Conservation (phyloP, 2,113 vertebrate genomes). For the Solea senegalensis region DNA sequence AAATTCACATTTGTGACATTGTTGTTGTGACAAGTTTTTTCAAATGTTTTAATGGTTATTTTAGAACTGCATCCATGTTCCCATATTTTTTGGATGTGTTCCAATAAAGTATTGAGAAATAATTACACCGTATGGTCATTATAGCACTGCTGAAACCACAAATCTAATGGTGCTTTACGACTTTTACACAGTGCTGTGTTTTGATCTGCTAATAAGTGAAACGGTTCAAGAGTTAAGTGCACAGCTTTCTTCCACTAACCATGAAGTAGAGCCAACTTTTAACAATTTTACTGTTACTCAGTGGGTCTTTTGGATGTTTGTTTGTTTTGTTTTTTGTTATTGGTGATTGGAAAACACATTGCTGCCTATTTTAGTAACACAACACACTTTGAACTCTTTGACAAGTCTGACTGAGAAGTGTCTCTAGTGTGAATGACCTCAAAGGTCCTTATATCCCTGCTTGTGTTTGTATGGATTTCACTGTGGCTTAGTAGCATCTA, state of each 20-base stretch:
- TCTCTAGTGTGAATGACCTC: conserved; percentile 27
- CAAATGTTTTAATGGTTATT: no score
- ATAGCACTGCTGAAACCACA: no score
- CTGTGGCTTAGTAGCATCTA: conserved; percentile 22
- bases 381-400: conserved; percentile 14
- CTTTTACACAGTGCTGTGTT: not conserved
- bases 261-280: conserved; percentile 71
- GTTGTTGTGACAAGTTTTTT: no score
- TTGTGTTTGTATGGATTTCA: conserved; percentile 35
- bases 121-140: no score
- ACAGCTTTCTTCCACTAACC: conserved; percentile 54
- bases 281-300: conserved; percentile 63
- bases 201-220: conserved; percentile 51
- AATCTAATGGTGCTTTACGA: no score
- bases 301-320: conserved; percentile 56
- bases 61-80: no score
- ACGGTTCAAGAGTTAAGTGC: conserved; percentile 40
- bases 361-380: conserved; percentile 43
- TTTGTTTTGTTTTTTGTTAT: conserved; percentile 44
- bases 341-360: conserved; percentile 59
- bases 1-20: no score
- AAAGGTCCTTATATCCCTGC: conserved; percentile 21
- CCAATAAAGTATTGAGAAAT: no score
- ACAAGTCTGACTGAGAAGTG: conserved; percentile 41
- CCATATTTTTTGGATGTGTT: no score